Conservation (phyloP, 2,888 invertebrate genomes). For the Protophormia terraenovae region DNA sequence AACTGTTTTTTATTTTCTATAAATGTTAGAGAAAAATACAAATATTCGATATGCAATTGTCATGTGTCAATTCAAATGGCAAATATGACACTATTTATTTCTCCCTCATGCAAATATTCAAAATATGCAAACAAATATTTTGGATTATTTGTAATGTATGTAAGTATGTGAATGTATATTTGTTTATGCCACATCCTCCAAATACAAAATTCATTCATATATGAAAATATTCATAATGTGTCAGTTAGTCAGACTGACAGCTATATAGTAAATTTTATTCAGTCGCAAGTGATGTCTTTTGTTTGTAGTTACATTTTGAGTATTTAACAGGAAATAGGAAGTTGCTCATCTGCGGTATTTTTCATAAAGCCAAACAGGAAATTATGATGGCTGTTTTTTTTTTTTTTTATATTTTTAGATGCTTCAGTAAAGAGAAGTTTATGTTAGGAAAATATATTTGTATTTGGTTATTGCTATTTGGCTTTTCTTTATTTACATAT, state of each 20-base stretch:
- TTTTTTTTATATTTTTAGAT: no score
- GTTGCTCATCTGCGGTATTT: conserved; percentile 68
- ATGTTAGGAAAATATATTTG: no score
- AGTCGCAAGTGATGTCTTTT: not conserved
- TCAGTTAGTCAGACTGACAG: not conserved
- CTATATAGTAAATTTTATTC: no score
- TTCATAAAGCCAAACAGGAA: conserved; percentile 25
- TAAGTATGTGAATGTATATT: no score
- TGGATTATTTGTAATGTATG: not conserved
- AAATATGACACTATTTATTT: conserved; percentile 14
- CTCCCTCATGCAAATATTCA: conserved; percentile 11
- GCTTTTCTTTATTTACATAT: not conserved
- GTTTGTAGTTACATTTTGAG: not conserved
- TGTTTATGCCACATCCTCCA: no score
- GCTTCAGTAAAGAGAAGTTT: not conserved
- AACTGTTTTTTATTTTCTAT: not conserved
- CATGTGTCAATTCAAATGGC: conserved; percentile 13
- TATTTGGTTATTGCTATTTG: no score
- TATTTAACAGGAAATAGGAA: conserved; percentile 72
- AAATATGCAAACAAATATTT: not conserved
- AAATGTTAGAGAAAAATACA: not conserved
- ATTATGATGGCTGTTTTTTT: conserved; percentile 25
- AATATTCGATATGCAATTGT: not conserved
- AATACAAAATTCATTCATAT: not conserved
- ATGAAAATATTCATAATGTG: conserved; percentile 3